These are phyloP conservation scores for Mechanitis messenoides DNA, from an alignment of 2,888 invertebrate genomes.

Conservation along the genomic window DNA sequence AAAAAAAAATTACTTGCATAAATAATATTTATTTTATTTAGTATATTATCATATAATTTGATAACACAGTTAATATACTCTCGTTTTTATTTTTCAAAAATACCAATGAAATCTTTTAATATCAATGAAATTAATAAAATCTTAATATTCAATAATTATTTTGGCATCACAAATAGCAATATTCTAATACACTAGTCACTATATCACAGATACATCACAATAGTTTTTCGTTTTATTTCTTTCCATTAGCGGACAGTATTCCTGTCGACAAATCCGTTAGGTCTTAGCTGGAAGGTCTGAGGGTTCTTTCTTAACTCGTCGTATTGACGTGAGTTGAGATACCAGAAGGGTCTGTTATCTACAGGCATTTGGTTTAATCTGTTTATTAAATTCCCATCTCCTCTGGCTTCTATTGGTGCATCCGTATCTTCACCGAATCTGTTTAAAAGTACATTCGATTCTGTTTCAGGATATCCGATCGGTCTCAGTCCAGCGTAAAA, in stretches of 20 bases:
- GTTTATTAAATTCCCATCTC: slow-evolving; percentile 74
- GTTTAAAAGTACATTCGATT: slow-evolving; percentile 48
- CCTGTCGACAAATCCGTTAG: slow-evolving; percentile 38
- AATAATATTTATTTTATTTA: no score
- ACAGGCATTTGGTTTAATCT: slow-evolving; percentile 76
- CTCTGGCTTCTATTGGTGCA: slow-evolving; percentile 77
- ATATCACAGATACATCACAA: no score
- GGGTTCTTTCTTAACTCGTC: slow-evolving; percentile 68
- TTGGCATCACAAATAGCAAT: no score
- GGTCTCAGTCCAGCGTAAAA: slow-evolving; percentile 78
- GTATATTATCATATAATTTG: no score
- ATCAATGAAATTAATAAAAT: no score
- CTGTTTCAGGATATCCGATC: slow-evolving; percentile 78
- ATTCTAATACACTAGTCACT: no score
- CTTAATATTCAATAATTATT: no score
- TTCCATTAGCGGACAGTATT: slow-evolving; percentile 3
- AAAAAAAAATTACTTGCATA: no score
- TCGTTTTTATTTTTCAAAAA: no score
- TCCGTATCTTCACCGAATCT: slow-evolving; percentile 62
- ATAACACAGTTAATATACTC: no score
- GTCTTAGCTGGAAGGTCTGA: slow-evolving; percentile 48
- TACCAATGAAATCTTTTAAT: no score
- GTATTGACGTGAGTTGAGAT: slow-evolving; percentile 78
- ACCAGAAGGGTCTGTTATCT: slow-evolving; percentile 82
- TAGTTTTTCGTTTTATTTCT: no score